These are phyloP conservation scores for Bryconaethiops microstoma DNA, from an alignment of 2,797 vertebrate species.

Conservation along the genomic window DNA sequence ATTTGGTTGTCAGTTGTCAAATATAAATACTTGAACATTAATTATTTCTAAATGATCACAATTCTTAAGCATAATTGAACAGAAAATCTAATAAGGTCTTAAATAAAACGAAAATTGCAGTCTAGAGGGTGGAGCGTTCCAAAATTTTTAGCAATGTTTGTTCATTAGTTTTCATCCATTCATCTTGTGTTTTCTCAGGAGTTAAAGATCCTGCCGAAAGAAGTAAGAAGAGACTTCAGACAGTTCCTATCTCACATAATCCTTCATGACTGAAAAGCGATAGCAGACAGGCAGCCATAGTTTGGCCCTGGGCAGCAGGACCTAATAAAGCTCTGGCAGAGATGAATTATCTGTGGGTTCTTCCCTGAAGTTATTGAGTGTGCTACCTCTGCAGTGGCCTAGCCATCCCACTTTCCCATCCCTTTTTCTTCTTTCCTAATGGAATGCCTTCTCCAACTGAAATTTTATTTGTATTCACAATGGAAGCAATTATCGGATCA, in stretches of 20 bases:
- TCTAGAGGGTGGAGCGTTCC: neutral
- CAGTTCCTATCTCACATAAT: neutral
- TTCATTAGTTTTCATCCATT: too few relatives aligned
- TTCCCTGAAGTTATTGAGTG: conserved; percentile 12
- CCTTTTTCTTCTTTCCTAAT: conserved; percentile 8
- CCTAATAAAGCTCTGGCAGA: conserved; percentile 35
- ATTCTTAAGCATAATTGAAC: conserved; percentile 26
- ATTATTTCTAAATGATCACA: too few relatives aligned
- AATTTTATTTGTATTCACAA: conserved; percentile 18
- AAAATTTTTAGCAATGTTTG: neutral
- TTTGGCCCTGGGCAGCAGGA: conserved; percentile 4
- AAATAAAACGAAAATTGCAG: too few relatives aligned
- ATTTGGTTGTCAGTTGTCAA: too few relatives aligned
- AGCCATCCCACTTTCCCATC: conserved; percentile 12
- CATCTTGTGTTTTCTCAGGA: neutral
- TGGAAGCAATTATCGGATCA: neutral
- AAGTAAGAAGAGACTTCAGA: neutral
- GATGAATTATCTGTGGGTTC: conserved; percentile 30
- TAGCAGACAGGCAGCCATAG: neutral
- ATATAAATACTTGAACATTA: too few relatives aligned
- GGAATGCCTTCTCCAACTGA: conserved; percentile 14
- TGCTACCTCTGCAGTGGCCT: conserved; percentile 2
- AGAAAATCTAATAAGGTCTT: too few relatives aligned
- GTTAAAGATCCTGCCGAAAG: neutral
- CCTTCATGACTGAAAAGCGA: conserved; percentile 12